These are phyloP conservation scores for Microplitis manilae DNA, from an alignment of 2,888 invertebrate genomes.

Conservation along the genomic window DNA sequence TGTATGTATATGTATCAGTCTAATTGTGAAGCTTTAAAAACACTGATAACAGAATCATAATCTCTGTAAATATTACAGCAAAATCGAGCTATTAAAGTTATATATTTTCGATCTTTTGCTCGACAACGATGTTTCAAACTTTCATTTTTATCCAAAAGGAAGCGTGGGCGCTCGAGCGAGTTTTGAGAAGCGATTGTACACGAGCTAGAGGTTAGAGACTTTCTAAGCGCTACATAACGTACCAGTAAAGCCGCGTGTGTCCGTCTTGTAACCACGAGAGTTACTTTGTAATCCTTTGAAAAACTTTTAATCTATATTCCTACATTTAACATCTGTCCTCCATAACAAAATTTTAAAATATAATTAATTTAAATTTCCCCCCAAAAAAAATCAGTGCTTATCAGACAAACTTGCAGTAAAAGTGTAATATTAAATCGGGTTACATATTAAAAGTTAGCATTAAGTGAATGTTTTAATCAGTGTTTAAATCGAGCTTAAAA, in stretches of 20 bases:
- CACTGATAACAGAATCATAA: not conserved
- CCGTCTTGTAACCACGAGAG: not conserved
- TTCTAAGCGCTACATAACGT: slow-evolving; percentile 49
- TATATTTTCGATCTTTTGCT: slow-evolving; percentile 26
- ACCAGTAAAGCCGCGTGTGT: slow-evolving; percentile 33
- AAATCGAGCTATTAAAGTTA: slow-evolving; percentile 3
- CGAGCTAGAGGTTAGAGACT: slow-evolving; percentile 44
- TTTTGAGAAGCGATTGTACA: slow-evolving; percentile 39
- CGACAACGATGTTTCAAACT: slow-evolving; percentile 46
- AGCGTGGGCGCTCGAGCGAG: slow-evolving; percentile 51
- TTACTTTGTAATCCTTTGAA: slow-evolving; percentile 7
- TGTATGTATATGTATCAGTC: not conserved
- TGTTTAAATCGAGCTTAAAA: not conserved
- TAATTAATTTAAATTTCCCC: not conserved
- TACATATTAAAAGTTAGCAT: not conserved
- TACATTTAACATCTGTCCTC: not conserved
- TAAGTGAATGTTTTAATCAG: not conserved
- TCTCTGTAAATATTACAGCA: not conserved
- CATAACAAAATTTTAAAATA: not conserved
- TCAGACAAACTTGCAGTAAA: not conserved
- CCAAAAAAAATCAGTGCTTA: not conserved
- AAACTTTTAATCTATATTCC: not conserved
- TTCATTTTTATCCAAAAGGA: slow-evolving; percentile 52
- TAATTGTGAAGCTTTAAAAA: not conserved
- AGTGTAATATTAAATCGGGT: not conserved